Percentiles rank a stretch among this genome's conserved stretches.
These are phyloP conservation scores for Drosophila ercepeae DNA, from an alignment of 1,140 invertebrate genomes.

Conservation along the genomic window DNA sequence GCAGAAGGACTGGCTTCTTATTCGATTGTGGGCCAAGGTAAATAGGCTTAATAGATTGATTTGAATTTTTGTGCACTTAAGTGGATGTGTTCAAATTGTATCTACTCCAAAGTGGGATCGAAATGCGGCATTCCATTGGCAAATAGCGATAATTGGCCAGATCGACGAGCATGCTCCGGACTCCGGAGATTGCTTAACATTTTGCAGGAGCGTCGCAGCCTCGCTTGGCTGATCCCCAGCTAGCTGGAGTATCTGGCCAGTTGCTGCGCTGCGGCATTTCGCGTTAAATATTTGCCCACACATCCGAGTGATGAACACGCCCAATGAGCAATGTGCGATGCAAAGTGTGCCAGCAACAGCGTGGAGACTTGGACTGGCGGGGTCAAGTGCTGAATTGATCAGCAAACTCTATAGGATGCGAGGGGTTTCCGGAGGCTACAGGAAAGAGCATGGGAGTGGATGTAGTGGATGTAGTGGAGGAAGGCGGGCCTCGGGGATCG, in stretches of 20 bases:
- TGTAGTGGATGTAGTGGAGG: no score
- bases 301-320: conserved; percentile 49
- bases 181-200: conserved; percentile 53
- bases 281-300: conserved; percentile 75
- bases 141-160: conserved; percentile 49
- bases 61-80: background rate
- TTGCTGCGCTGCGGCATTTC: conserved; percentile 62
- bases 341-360: conserved; percentile 73
- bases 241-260: conserved; percentile 36
- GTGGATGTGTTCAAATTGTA: background rate
- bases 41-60: conserved; percentile 29
- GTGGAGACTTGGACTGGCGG: conserved; percentile 36
- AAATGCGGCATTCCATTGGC: conserved; percentile 25
- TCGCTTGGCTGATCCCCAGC: conserved; percentile 9
- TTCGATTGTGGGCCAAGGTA: conserved; percentile 27
- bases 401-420: conserved; percentile 5
- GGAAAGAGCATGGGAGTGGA: background rate
- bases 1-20: conserved; percentile 7
- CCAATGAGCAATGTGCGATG: conserved; percentile 72
- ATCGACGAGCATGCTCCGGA: conserved; percentile 49
- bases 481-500: conserved; percentile 4
- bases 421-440: background rate
- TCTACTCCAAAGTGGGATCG: conserved; percentile 12
- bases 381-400: conserved; percentile 68
- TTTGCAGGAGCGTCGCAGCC: conserved; percentile 58